Base-by-base conservation (phyloP, 2,113 vertebrate genomes). In the Galeopterus variegatus region DNA sequence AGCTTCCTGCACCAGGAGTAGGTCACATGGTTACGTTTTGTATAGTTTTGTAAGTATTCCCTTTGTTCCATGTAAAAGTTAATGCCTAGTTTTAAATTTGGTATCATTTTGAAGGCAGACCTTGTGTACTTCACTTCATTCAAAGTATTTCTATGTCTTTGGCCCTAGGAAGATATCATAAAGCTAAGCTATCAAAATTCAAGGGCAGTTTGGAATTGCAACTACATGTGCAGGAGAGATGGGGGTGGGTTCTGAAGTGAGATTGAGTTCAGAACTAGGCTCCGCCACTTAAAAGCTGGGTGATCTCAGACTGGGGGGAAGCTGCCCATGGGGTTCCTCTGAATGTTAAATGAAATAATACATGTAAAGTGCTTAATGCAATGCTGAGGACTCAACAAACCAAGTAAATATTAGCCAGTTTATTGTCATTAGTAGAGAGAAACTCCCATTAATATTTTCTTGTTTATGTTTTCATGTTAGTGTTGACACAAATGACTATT, bases 101-200 rank as follows among this genome's bases (percentile, higher is more conserved):
- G 36, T 67, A 80, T 65, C 50, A 89, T 56, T 85, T 92, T 54
- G 50, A 94, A 69, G 52, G n/a, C 52, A 45, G 62, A 94, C 58
- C 8, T 58, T 85, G 41, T 56, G 41, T 81, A n/a, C 58, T 87
- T 84, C 23, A 79, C 83, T 94, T 24, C 75, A 76, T 65, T 81
- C 54, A 31, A 52, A 80, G 50, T 75, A 82, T 69, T 86, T 94
- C 60, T 88, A 4, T 60, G 48, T 81, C 52, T 65, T 84, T 56
- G 72, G 33, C 31, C 26, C 1, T 60, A n/a, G 26, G 56, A 41
- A 85, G 36, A 80, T 23, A 79, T 45, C 54, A 76, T 5, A 50
- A 24, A 81, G 21, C 31, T 85, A n/a, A 95, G 73, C 52, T 84
- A 21, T 33, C 45, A 12, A 58, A 97, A 75, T 73, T 67, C 48